Conservation (phyloP, 2,113 vertebrate genomes). For the Stigmatopora nigra region DNA sequence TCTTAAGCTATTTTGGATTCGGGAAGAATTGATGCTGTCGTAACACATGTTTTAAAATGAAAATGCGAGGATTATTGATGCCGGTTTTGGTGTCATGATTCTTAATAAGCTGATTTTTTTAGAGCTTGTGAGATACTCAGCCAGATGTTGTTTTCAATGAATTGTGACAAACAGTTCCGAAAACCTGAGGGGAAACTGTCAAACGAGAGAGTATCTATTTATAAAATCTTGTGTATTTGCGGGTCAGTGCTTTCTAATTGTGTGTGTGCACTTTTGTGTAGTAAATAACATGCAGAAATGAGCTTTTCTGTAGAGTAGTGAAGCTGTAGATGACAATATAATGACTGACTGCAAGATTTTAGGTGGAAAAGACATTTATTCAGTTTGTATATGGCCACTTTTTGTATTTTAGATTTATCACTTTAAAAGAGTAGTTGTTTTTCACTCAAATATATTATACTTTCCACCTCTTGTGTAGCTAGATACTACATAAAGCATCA, state of each 20-base stretch:
- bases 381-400: background rate
- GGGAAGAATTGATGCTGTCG: background rate
- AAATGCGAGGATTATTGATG: background rate
- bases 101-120: background rate
- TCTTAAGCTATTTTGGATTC: background rate
- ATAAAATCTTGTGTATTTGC: slow-evolving; percentile 62
- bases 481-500: background rate
- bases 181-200: slow-evolving; percentile 28
- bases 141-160: background rate
- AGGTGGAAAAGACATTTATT: background rate
- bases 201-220: slow-evolving; percentile 62
- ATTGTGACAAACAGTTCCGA: background rate
- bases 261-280: slow-evolving; percentile 32
- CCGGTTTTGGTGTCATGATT: no score
- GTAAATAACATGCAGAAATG: slow-evolving; percentile 26
- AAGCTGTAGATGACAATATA: slow-evolving; percentile 11
- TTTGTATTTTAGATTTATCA: background rate
- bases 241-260: slow-evolving; percentile 65
- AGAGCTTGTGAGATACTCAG: background rate
- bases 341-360: background rate
- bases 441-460: background rate
- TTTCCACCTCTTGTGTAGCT: background rate
- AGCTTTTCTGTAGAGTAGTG: slow-evolving; percentile 3
- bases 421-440: background rate
- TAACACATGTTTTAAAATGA: background rate